A percentile compares a stretch with the other conserved stretches of the same genome.
Evolutionary conservation across 2,797 vertebrate species (phyloP).

Genomic region (Pteronotus mesoamericanus): DNA sequence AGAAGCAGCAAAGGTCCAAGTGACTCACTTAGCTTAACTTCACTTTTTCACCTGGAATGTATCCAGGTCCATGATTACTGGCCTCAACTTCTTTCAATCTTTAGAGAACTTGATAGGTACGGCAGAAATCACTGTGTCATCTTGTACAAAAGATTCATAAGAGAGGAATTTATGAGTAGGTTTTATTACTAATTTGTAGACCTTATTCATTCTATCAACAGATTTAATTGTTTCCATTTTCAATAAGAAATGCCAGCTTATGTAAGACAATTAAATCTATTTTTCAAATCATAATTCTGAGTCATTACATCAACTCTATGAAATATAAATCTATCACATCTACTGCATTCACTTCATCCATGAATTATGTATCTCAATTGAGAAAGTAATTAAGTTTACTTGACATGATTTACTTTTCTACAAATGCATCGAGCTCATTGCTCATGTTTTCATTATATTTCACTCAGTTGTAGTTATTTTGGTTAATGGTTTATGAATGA

Average conservation of each 20-base stretch:
- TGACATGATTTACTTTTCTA: constrained; percentile 75
- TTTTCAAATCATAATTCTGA: constrained; percentile 62
- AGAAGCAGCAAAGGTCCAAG: not conserved
- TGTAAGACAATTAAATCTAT: constrained; percentile 39
- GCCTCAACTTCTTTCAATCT: not conserved
- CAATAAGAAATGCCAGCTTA: constrained; percentile 39
- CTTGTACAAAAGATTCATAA: not conserved
- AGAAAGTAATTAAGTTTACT: constrained; percentile 78
- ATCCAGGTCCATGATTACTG: not conserved
- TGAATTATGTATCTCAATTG: constrained; percentile 73
- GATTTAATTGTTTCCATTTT: constrained; percentile 47
- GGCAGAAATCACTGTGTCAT: not conserved
- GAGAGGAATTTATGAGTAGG: not conserved
- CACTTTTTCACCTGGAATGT: not conserved
- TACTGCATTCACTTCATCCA: constrained; percentile 69
- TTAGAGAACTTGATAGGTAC: not conserved
- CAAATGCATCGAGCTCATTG: constrained; percentile 70
- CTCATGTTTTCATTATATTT: constrained; percentile 66
- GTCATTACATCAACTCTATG: constrained; percentile 72
- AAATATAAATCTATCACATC: constrained; percentile 77
- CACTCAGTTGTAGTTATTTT: constrained; percentile 50
- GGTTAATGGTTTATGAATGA: constrained; percentile 32
- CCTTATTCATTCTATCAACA: not conserved
- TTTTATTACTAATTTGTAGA: constrained; percentile 42
- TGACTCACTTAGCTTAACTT: not conserved